These are phyloP conservation scores for Drosophila tristis DNA, from an alignment of 1,140 invertebrate genomes.

Conservation along the genomic window DNA sequence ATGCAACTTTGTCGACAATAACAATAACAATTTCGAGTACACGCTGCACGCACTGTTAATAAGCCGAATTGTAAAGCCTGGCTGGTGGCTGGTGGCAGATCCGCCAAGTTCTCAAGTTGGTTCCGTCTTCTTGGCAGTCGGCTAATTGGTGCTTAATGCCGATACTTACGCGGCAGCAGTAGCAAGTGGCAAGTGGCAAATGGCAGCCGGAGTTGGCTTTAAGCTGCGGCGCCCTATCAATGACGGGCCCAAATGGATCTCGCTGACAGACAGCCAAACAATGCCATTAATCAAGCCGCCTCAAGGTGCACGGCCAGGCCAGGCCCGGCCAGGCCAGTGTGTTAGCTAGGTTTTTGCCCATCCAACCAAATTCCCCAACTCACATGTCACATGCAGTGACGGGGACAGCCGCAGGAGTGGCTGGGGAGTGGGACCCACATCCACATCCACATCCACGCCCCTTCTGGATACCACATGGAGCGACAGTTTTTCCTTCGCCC, in stretches of 20 bases:
- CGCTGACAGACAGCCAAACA: conserved; percentile 73
- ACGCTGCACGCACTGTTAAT: conserved; percentile 76
- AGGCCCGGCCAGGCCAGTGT: neutral
- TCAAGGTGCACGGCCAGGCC: conserved; percentile 58
- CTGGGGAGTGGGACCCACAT: conserved; percentile 1
- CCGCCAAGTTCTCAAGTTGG: too few relatives aligned
- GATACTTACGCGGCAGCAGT: conserved; percentile 24
- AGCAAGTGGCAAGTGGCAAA: too few relatives aligned
- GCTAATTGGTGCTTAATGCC: conserved; percentile 48
- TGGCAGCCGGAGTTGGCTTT: conserved; percentile 29
- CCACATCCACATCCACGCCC: conserved; percentile 32
- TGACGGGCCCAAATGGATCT: conserved; percentile 70
- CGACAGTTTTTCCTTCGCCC: conserved; percentile 51
- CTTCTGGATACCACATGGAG: conserved; percentile 37
- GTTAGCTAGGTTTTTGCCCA: too few relatives aligned
- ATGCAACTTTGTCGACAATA: conserved; percentile 64
- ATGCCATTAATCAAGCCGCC: conserved; percentile 74
- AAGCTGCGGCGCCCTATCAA: conserved; percentile 58
- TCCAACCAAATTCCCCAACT: conserved; percentile 36
- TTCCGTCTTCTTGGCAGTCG: neutral
- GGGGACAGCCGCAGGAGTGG: neutral
- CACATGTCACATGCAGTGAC: conserved; percentile 54
- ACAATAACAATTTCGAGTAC: conserved; percentile 70
- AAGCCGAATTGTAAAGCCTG: conserved; percentile 68
- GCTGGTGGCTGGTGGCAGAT: neutral